Evolutionary conservation across 1,140 invertebrate genomes (phyloP).

Genomic region (Drosophila pallidifrons): DNA sequence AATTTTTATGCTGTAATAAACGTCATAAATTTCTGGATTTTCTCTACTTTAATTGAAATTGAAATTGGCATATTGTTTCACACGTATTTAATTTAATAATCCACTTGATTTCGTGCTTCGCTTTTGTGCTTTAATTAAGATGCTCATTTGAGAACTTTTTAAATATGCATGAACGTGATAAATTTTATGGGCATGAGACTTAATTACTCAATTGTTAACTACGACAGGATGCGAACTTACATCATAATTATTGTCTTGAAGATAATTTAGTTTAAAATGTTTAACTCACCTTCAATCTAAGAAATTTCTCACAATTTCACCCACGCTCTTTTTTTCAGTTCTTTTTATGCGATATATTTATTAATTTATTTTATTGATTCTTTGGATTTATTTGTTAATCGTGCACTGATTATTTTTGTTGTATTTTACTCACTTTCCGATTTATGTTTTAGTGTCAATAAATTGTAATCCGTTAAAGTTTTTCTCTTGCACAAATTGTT

Average conservation of each 20-base stretch:
- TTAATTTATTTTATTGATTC: conserved; percentile 6
- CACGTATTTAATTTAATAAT: conserved; percentile 49
- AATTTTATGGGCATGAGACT: conserved; percentile 9
- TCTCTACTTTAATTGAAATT: neutral
- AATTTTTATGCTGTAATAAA: neutral
- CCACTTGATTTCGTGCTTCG: conserved; percentile 20
- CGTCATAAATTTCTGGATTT: too few relatives aligned
- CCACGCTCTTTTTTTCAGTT: neutral
- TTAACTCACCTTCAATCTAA: conserved; percentile 9
- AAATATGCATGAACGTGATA: conserved; percentile 27
- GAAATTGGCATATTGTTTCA: conserved; percentile 37
- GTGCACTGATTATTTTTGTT: neutral
- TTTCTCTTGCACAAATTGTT: conserved; percentile 82
- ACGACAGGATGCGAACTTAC: conserved; percentile 1
- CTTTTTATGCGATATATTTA: conserved; percentile 5
- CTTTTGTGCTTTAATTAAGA: conserved; percentile 39
- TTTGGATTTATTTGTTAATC: conserved; percentile 13
- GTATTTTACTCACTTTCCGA: conserved; percentile 58
- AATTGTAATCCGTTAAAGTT: conserved; percentile 69
- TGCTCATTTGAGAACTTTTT: conserved; percentile 29
- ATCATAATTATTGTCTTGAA: neutral
- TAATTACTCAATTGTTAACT: conserved; percentile 11
- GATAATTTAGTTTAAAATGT: conserved; percentile 1
- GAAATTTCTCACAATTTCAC: neutral
- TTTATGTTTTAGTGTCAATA: conserved; percentile 72